Conservation (phyloP, 2,113 vertebrate species). For the Gadus macrocephalus region DNA sequence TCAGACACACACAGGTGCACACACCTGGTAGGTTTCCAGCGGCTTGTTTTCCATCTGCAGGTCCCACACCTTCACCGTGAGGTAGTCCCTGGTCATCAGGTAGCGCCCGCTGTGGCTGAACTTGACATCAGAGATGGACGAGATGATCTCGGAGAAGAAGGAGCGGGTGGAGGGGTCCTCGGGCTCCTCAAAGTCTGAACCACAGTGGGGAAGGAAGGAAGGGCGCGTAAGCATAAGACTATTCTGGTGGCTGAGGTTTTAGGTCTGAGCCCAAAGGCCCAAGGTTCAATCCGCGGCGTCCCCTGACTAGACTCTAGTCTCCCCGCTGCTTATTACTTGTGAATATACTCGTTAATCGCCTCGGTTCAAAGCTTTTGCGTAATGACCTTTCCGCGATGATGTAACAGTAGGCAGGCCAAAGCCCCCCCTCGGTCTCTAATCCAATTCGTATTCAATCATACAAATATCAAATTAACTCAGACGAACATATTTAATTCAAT, state of each 20-base stretch:
- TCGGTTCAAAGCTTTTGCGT: too few relatives aligned
- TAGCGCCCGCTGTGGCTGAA: slow-evolving; percentile 96
- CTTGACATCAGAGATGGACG: slow-evolving; percentile 95
- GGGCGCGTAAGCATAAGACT: too few relatives aligned
- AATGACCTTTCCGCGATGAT: too few relatives aligned
- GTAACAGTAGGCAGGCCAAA: too few relatives aligned
- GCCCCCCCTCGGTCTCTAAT: too few relatives aligned
- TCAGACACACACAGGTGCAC: neutral
- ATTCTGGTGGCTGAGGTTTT: too few relatives aligned
- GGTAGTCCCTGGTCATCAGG: slow-evolving; percentile 95
- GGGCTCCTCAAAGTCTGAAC: slow-evolving; percentile 90
- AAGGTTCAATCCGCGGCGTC: too few relatives aligned
- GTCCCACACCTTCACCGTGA: slow-evolving; percentile 96
- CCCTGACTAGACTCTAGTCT: too few relatives aligned
- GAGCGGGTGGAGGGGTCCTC: slow-evolving; percentile 94
- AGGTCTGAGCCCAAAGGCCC: too few relatives aligned
- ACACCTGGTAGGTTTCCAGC: slow-evolving; percentile 93
- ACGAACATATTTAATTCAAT: too few relatives aligned
- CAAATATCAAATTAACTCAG: neutral
- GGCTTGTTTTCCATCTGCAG: slow-evolving; percentile 96
- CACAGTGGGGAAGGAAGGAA: slow-evolving; percentile 4
- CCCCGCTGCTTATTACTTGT: too few relatives aligned
- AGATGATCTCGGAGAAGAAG: slow-evolving; percentile 97
- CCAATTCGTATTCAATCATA: neutral
- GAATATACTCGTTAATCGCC: too few relatives aligned